Evolutionary conservation across 2,113 vertebrate species (phyloP).

Genomic region (Galbula dea): DNA sequence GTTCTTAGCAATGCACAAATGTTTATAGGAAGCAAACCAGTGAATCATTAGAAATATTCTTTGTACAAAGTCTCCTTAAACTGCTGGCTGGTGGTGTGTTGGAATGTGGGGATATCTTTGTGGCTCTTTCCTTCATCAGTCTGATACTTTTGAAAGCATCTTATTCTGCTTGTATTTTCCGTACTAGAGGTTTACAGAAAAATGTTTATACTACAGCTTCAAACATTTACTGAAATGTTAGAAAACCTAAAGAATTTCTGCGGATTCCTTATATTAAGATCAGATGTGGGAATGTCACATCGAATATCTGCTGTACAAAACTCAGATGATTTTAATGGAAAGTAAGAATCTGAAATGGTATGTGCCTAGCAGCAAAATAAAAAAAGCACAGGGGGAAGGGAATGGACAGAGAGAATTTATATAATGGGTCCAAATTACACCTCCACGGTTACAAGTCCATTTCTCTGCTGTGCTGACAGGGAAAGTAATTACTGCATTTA

Average conservation of each 20-base stretch:
- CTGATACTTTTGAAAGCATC: slow-evolving; percentile 25
- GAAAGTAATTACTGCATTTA: slow-evolving; percentile 24
- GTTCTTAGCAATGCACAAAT: neutral
- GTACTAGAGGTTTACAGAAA: slow-evolving; percentile 43
- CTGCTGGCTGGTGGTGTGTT: neutral
- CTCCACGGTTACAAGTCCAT: neutral
- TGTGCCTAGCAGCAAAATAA: slow-evolving; percentile 16
- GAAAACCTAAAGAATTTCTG: slow-evolving; percentile 61
- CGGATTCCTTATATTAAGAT: slow-evolving; percentile 61
- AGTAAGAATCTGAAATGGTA: slow-evolving; percentile 28
- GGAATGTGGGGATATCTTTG: slow-evolving; percentile 12
- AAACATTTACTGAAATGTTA: slow-evolving; percentile 44
- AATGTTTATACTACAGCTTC: slow-evolving; percentile 52
- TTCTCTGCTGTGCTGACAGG: neutral
- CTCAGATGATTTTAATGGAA: slow-evolving; percentile 32
- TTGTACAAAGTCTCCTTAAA: neutral
- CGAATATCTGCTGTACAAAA: slow-evolving; percentile 17
- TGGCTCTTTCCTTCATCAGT: slow-evolving; percentile 12
- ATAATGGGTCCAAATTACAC: neutral
- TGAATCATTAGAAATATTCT: neutral
- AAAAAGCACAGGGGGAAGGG: neutral
- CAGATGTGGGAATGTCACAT: slow-evolving; percentile 51
- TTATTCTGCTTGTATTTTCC: slow-evolving; percentile 22
- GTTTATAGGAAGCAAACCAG: neutral
- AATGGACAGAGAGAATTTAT: neutral